Conservation (phyloP, 2,888 invertebrate genomes). For the Callyntrura guangdongensis region DNA sequence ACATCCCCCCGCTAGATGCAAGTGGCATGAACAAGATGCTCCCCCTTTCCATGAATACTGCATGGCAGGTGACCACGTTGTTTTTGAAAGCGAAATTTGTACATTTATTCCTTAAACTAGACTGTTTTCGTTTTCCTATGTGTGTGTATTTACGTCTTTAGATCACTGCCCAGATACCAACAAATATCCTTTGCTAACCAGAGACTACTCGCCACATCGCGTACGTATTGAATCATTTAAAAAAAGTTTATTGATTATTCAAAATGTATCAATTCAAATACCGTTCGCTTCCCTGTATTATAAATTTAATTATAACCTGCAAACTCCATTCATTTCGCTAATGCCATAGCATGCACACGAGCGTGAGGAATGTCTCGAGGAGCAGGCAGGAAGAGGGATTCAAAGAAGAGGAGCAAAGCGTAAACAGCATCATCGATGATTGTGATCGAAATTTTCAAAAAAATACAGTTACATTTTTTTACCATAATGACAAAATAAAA, state of each 20-base stretch:
- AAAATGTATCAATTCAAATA: too few relatives aligned
- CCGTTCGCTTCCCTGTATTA: too few relatives aligned
- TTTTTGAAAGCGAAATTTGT: neutral
- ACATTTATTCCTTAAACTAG: too few relatives aligned
- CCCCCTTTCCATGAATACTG: conserved; percentile 76
- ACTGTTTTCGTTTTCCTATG: too few relatives aligned
- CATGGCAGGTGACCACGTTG: conserved; percentile 52
- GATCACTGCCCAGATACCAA: conserved; percentile 45
- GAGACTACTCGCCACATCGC: neutral
- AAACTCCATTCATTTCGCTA: neutral
- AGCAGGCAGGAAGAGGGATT: neutral
- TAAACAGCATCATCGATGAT: conserved; percentile 55
- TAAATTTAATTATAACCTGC: neutral
- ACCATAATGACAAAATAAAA: too few relatives aligned
- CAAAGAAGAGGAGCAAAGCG: conserved; percentile 61
- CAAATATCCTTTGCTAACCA: conserved; percentile 51
- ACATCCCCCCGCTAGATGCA: conserved; percentile 68
- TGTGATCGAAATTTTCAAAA: neutral
- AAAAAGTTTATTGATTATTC: neutral
- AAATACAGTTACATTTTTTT: neutral
- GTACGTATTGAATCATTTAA: conserved; percentile 17
- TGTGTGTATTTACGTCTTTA: neutral
- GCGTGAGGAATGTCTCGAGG: neutral
- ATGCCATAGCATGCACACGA: neutral
- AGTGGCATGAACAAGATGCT: conserved; percentile 55